Evolutionary conservation across 2,888 invertebrate species (phyloP).

Genomic region (Synergus laeviventris): DNA sequence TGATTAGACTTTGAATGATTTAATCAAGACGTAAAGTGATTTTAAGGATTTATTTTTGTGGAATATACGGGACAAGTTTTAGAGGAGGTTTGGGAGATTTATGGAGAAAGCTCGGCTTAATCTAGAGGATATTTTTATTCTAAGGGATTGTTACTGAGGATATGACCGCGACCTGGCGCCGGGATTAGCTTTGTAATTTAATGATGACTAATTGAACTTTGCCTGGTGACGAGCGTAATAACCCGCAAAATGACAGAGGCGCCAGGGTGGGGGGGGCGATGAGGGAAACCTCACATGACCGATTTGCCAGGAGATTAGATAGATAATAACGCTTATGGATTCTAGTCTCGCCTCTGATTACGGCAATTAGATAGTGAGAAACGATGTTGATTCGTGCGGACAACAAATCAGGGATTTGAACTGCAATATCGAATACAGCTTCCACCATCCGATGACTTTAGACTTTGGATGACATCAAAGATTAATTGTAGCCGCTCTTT

Average conservation of each 20-base stretch:
- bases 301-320: slow-evolving; percentile 32
- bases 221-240: slow-evolving; percentile 62
- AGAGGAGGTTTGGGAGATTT: not conserved
- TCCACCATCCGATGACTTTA: no score
- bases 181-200: slow-evolving; percentile 67
- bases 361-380: not conserved
- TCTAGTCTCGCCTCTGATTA: slow-evolving; percentile 16
- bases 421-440: not conserved
- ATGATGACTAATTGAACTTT: slow-evolving; percentile 65
- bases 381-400: not conserved
- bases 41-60: not conserved
- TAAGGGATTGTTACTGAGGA: slow-evolving; percentile 39
- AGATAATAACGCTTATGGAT: slow-evolving; percentile 18
- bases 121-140: not conserved
- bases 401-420: not conserved
- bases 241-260: slow-evolving; percentile 55
- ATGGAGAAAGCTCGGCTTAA: not conserved
- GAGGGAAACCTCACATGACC: not conserved
- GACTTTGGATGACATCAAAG: not conserved
- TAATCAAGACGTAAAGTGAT: not conserved
- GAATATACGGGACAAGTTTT: not conserved
- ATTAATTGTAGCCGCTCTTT: not conserved
- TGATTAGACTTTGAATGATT: not conserved
- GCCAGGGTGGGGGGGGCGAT: not conserved
- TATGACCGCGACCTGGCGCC: slow-evolving; percentile 52